Conservation (phyloP, 2,888 invertebrate species). For the Ormyrus pomaceus region DNA sequence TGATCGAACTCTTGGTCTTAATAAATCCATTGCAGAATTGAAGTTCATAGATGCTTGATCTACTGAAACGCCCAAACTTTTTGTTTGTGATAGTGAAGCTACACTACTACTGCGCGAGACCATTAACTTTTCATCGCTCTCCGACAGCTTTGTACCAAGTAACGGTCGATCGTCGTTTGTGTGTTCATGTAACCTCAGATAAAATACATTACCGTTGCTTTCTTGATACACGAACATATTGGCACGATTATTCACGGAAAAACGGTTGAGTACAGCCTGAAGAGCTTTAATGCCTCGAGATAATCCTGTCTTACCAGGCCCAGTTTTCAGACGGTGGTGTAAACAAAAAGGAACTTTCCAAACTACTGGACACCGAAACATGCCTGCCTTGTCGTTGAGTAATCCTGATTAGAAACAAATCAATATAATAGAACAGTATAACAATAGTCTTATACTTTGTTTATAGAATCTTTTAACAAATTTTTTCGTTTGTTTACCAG, state of each 20-base stretch:
- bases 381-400: conserved; percentile 77
- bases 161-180: conserved; percentile 70
- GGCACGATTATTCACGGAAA: conserved; percentile 83
- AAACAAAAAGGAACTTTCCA: conserved; percentile 83
- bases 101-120: conserved; percentile 73
- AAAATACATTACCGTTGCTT: conserved; percentile 80
- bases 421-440: background rate
- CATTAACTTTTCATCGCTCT: conserved; percentile 72
- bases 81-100: conserved; percentile 71
- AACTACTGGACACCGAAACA: conserved; percentile 85
- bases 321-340: conserved; percentile 84
- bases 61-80: conserved; percentile 59
- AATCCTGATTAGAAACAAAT: conserved; percentile 2
- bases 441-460: background rate
- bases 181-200: conserved; percentile 76
- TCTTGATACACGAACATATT: conserved; percentile 89
- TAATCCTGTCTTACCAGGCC: conserved; percentile 79
- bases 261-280: conserved; percentile 81
- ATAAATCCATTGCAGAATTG: conserved; percentile 58
- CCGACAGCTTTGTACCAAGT: conserved; percentile 70
- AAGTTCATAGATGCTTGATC: conserved; percentile 54
- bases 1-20: conserved; percentile 78
- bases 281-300: conserved; percentile 82
- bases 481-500: conserved; percentile 6
- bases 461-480: background rate